These are phyloP conservation scores for Lepidochitona cinerea DNA, from an alignment of 2,888 invertebrate species.

Conservation along the genomic window DNA sequence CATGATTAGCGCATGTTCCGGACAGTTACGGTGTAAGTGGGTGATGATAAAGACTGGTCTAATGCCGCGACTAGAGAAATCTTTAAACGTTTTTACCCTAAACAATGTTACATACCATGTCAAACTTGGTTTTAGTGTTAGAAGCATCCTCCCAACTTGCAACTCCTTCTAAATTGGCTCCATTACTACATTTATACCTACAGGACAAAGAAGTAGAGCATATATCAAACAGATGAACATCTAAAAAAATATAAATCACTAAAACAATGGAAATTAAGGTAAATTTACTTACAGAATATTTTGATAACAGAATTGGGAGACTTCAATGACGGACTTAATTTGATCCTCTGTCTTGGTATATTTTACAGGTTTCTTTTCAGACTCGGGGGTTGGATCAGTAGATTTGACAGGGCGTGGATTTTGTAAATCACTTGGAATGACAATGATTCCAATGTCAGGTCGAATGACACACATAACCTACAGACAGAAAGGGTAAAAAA, in stretches of 20 bases:
- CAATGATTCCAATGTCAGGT: slow-evolving; percentile 36
- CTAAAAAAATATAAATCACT: not conserved
- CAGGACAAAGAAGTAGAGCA: not conserved
- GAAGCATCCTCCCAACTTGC: not conserved
- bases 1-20: too few relatives aligned
- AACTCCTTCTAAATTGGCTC: not conserved
- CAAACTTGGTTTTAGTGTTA: not conserved
- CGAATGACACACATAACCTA: slow-evolving; percentile 44
- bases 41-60: too few relatives aligned
- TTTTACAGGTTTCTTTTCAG: not conserved
- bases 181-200: not conserved
- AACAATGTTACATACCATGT: not conserved
- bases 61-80: too few relatives aligned
- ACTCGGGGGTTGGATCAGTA: not conserved
- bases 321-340: slow-evolving; percentile 37
- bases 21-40: too few relatives aligned
- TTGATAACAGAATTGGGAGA: slow-evolving; percentile 47
- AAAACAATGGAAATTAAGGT: not conserved
- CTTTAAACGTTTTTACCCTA: too few relatives aligned
- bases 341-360: slow-evolving; percentile 35
- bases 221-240: not conserved
- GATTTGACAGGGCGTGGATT: not conserved
- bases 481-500: too few relatives aligned
- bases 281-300: not conserved
- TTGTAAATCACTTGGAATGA: slow-evolving; percentile 14